Evolutionary conservation across 2,797 vertebrate genomes (phyloP), one percentile per base, ranked within the genome.

Genomic region (Prunella strophiata): DNA sequence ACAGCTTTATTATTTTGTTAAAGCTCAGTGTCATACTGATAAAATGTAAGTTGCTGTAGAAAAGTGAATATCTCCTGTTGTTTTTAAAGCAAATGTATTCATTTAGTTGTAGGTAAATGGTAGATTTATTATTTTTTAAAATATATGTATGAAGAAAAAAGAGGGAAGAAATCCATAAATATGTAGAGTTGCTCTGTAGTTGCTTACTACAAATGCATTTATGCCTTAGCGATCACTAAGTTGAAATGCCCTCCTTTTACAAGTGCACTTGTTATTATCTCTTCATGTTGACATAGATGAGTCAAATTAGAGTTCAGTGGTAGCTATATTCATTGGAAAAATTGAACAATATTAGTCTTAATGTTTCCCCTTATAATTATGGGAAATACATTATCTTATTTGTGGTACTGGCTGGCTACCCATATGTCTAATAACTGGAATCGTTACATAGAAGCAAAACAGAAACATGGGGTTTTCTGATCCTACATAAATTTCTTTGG

Each of bases 291-390:
- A 58, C 25, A 54, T 10, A 57, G 29, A 36, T 58, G 55, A 88
- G 23, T 36, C 51, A 75, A 68, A 84, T 63, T 85, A 59, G 47
- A 63, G 22, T 70, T 94, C 38, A 63, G 59, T 34, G 59, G 79
- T 86, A 89, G 73, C 32, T 75, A 16, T 62, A 70, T 83, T 89
- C 45, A 62, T 62, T 79, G 82, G 61, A 75, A 92, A 96, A 91
- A 81, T 17, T 45, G 82, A 81, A 90, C 38, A 54, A 50, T 76
- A 73, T 81, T 76, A 38, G 52, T 50, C 42, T 66, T 88, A 63
- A 59, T 57, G 18, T 91, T 88, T 74, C 22, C 70, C 63, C 48
- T 57, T 93, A 19, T 75, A 89, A 81, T 91, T 92, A 84, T 55
- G 91, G 79, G 45, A 86, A 73, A 76, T 48, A 23, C 21, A 73